These are phyloP conservation scores for Synodontis membranacea DNA, from an alignment of 2,113 vertebrate genomes.

Conservation along the genomic window DNA sequence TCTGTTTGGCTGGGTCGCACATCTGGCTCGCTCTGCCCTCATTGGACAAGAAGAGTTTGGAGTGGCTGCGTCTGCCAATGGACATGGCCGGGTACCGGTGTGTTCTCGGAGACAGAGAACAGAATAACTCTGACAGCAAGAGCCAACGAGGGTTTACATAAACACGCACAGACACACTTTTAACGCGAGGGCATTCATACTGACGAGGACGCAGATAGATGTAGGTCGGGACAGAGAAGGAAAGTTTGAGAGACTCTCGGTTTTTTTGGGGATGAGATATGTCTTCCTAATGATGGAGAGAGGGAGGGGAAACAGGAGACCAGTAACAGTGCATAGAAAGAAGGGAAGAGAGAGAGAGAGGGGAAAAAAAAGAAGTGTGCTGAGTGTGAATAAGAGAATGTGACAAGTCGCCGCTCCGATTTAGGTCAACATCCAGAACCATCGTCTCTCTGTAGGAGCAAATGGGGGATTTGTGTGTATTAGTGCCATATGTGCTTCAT, in stretches of 20 bases:
- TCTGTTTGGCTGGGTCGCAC: slow-evolving; percentile 43
- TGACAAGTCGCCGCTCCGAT: slow-evolving; percentile 72
- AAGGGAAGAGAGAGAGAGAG: slow-evolving; percentile 13
- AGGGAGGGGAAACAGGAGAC: not conserved
- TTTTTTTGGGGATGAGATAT: not conserved
- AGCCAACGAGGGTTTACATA: slow-evolving; percentile 32
- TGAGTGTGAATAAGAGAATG: slow-evolving; percentile 74
- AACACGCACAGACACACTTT: slow-evolving; percentile 1
- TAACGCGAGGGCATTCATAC: not conserved
- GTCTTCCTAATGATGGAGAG: not conserved
- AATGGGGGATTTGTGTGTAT: slow-evolving; percentile 41
- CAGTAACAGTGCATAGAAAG: slow-evolving; percentile 23
- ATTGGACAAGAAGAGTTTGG: slow-evolving; percentile 32
- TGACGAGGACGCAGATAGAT: not conserved
- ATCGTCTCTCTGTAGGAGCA: slow-evolving; percentile 51
- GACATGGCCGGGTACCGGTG: slow-evolving; percentile 7
- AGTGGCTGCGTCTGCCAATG: slow-evolving; percentile 39
- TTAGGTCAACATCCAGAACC: slow-evolving; percentile 74
- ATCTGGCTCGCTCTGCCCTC: slow-evolving; percentile 36
- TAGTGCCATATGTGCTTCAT: slow-evolving; percentile 24
- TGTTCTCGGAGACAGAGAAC: slow-evolving; percentile 36
- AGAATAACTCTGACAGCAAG: slow-evolving; percentile 33
- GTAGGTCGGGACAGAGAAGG: not conserved
- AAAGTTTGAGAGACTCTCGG: not conserved
- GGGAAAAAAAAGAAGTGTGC: slow-evolving; percentile 61